These are phyloP conservation scores for Charadrius vociferus DNA, from an alignment of 2,113 vertebrate genomes.

Conservation along the genomic window DNA sequence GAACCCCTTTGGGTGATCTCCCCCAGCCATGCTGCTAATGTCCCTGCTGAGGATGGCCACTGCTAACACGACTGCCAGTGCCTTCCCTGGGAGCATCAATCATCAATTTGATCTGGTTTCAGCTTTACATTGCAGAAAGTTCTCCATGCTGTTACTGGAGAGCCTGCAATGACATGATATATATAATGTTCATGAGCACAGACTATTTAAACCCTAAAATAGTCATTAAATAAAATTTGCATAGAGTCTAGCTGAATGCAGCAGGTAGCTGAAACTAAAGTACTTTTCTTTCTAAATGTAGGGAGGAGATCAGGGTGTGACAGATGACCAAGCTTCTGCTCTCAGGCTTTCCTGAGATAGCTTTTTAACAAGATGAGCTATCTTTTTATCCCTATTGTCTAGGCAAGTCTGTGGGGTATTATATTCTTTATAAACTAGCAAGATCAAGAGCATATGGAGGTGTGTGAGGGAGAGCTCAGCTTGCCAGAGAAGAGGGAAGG, in stretches of 20 bases:
- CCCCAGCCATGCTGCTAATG: neutral
- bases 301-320: neutral
- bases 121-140: neutral
- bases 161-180: neutral
- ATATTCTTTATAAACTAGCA: neutral
- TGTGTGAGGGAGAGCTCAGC: neutral
- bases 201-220: slow-evolving; percentile 25
- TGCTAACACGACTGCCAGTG: accelerated
- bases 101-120: neutral
- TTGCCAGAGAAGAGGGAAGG: neutral
- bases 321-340: neutral
- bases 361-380: neutral
- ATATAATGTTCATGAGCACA: neutral
- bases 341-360: neutral
- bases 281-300: neutral
- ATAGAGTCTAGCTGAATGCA: slow-evolving; percentile 16
- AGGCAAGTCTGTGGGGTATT: neutral
- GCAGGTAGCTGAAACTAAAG: slow-evolving; percentile 20
- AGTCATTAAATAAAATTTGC: slow-evolving; percentile 53
- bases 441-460: neutral
- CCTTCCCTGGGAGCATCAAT: neutral
- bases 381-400: neutral
- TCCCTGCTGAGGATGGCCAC: neutral
- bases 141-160: accelerated
- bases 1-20: neutral